Conservation (phyloP, 2,797 vertebrate species). For the Meriones psammophilus region DNA sequence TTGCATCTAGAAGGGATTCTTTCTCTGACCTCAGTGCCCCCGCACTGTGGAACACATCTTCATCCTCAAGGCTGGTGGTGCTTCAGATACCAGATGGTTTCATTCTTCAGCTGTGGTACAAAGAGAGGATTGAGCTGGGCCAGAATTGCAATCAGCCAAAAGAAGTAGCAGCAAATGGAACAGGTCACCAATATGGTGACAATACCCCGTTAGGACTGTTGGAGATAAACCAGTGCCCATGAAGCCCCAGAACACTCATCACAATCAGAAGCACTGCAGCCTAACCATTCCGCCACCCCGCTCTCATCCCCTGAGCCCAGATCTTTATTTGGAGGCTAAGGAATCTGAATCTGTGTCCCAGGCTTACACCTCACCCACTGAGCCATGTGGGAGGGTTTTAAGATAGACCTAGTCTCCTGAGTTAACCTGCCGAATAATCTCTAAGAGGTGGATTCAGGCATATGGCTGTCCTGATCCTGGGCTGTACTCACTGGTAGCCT, state of each 20-base stretch:
- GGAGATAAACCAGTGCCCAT: too few species aligned
- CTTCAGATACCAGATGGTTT: slow-evolving; percentile 95
- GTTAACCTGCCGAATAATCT: neutral
- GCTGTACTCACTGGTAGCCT: neutral
- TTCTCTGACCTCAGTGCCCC: slow-evolving; percentile 83
- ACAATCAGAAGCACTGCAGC: too few species aligned
- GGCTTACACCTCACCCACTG: neutral
- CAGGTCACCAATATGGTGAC: too few species aligned
- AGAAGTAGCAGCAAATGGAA: too few species aligned
- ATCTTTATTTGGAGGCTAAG: neutral
- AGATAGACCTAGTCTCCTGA: neutral
- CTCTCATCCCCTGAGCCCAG: neutral
- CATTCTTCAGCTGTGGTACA: slow-evolving; percentile 93
- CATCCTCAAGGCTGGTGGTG: slow-evolving; percentile 93
- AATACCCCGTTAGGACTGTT: too few species aligned
- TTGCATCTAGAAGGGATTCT: slow-evolving; percentile 81
- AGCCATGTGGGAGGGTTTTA: neutral
- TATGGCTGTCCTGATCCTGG: neutral
- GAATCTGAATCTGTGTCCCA: neutral
- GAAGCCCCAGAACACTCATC: too few species aligned
- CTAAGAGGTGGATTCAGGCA: neutral
- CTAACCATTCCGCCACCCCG: too few species aligned
- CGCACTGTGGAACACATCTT: slow-evolving; percentile 53
- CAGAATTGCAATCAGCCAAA: slow-evolving; percentile 98
- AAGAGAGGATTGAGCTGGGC: slow-evolving; percentile 97